Base-by-base conservation (phyloP, 2,797 vertebrate genomes). In the Microhierax caerulescens region DNA sequence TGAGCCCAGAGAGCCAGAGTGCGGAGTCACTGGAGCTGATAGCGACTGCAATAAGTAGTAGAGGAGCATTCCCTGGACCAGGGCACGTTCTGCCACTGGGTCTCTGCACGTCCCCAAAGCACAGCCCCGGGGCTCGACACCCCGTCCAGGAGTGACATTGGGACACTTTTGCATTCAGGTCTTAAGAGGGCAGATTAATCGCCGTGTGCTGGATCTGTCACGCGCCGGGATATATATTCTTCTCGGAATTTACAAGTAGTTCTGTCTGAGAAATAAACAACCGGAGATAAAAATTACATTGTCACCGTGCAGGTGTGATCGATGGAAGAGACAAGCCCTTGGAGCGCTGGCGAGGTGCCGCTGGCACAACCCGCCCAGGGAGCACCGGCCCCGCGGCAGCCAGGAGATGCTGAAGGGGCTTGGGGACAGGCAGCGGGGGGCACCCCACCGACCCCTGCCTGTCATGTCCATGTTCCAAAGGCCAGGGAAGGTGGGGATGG, bases 231-330 rank as follows among this genome's bases (percentile, higher is more conserved):
- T 97, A 97, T 97, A 98, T 98, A 97, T 98, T 98, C 98, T 97
- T 97, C 97, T 92, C 11, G 23, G 98, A 98, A 98, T 98, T 98
- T 98, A 98, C 98, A 98, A 98, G 98, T 98, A 98, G 97, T 98
- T 98, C 98, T 97, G 96, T 97, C 97, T 95, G 98, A 98, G 98
- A 97, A 98, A 98, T 98, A 98, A 98, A 98, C 98, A 98, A 96
- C 98, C 85, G 21, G 92, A 98, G 97, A 98, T 98, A 98, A 98
- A 98, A 98, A 98, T 98, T 97, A 98, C 98, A 96, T 97, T 98
- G 98, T 98, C 98, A 98, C 97, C 36, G 20, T 64, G 95, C 97
- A 97, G 97, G 96, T 98, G 97, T 98, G 98, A 98, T 98, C 65
- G 96, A 98, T 98, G 97, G 89, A 93, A 81, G 85, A 88, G 88